Evolutionary conservation across 2,113 vertebrate genomes (phyloP), one percentile per base, ranked within the genome.

Genomic region (Plectropomus leopardus): DNA sequence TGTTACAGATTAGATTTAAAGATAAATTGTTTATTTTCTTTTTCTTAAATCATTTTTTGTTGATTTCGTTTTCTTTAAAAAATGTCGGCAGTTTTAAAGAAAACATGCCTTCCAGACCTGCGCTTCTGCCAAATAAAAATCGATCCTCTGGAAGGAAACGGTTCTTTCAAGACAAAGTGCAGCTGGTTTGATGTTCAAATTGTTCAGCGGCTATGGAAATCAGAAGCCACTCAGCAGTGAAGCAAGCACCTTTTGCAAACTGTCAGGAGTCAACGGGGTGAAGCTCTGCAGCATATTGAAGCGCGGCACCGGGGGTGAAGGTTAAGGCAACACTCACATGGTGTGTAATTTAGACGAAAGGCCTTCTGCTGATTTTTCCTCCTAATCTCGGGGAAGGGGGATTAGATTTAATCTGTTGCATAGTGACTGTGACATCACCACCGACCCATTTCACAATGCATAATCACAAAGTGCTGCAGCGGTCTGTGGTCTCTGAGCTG

Each of bases 391-490:
- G 40, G 21, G 73, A 66, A 73, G 44, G 66, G 66, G 59, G 83
- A 89, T 86, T 85, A 85, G 36, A 71, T 44, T 83, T 78, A 86
- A 89, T 73, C 72, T 78, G 80, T 55, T 81, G 79, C 83, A 57
- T 57, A 30, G 89, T 11, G 45, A 83, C 77, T 21, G 76, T 88
- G 76, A 86, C 83, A 77, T 84, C 78, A 84, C 68, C 9, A 5
- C 71, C 42, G 44, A 79, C 85, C 59, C 70, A 34, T 82, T 91
- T 85, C 82, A 86, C 78, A 78, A 78, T 48, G 65, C 61, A 70
- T 70, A 72, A 84, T 81, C 78, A 77, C 17, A 79, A 57, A 74
- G 58, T n/a, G 70, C 54, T 1, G 36, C 36, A 10, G 8, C 36
- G 36, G 8, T 7, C 36, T 40, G 36, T 10, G 36, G 36, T 40